These are phyloP conservation scores for Gopherus flavomarginatus DNA, from an alignment of 2,113 vertebrate genomes.

Conservation along the genomic window DNA sequence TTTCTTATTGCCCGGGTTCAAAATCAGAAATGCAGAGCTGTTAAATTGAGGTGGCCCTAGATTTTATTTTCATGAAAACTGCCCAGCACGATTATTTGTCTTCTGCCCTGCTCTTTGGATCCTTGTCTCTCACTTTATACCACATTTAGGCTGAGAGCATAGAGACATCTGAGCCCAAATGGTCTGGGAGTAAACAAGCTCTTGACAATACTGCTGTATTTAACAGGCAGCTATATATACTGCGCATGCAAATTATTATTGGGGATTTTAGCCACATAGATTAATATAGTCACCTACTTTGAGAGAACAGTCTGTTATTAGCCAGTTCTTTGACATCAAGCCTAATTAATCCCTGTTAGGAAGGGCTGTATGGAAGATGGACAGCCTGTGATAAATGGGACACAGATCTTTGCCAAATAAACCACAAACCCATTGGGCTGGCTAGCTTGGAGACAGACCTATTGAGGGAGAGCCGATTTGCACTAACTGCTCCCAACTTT, in stretches of 20 bases:
- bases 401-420: conserved; percentile 27
- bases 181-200: conserved; percentile 39
- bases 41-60: not conserved
- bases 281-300: not conserved
- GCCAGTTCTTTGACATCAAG: not conserved
- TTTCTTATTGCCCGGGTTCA: not conserved
- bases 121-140: not conserved
- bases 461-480: conserved; percentile 23
- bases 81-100: not conserved
- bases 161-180: conserved; percentile 18
- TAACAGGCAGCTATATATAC: conserved; percentile 51
- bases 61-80: conserved; percentile 44
- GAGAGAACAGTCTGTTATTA: conserved; percentile 21
- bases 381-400: conserved; percentile 31
- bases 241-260: conserved; percentile 28
- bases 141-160: conserved; percentile 35
- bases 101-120: conserved; percentile 50
- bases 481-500: conserved; percentile 31
- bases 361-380: conserved; percentile 8
- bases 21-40: not conserved
- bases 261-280: conserved; percentile 28
- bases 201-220: conserved; percentile 63
- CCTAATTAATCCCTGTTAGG: not conserved
- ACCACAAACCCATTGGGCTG: conserved; percentile 40
- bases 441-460: not conserved